A percentile compares a stretch with the other conserved stretches of the same genome.
Evolutionary conservation across 2,113 vertebrate species (phyloP).

Genomic region (Eclectus roratus): DNA sequence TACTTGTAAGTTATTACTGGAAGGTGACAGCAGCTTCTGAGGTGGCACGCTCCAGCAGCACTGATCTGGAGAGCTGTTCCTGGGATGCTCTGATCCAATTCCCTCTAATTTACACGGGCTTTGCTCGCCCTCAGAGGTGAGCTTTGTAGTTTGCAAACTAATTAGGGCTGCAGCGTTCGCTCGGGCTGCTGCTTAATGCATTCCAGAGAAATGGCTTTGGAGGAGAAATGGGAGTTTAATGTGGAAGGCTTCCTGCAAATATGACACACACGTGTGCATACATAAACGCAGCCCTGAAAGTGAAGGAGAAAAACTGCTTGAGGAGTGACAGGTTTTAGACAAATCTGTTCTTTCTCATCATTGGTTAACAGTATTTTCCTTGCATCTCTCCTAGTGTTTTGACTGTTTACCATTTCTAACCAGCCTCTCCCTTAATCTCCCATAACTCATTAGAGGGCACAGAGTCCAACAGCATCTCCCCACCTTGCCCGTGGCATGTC

Average conservation of each 20-base stretch:
- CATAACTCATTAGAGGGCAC: rapidly evolving
- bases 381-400: not conserved
- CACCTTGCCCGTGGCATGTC: not conserved
- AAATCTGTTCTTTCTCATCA: not conserved
- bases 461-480: not conserved
- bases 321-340: not conserved
- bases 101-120: not conserved
- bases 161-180: conserved; percentile 14
- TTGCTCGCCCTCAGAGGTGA: not conserved
- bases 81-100: not conserved
- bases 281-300: not conserved
- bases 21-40: not conserved
- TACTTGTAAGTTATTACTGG: not conserved
- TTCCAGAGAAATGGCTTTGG: not conserved
- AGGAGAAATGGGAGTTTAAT: not conserved
- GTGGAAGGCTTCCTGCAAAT: not conserved
- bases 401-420: not conserved
- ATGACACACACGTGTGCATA: not conserved
- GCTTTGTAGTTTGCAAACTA: not conserved
- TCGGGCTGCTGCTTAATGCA: not conserved
- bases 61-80: not conserved
- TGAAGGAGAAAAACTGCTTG: not conserved
- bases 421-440: not conserved
- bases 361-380: not conserved
- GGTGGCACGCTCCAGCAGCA: not conserved